Evolutionary conservation across 2,113 vertebrate species (phyloP).

Genomic region (Calonectris borealis): DNA sequence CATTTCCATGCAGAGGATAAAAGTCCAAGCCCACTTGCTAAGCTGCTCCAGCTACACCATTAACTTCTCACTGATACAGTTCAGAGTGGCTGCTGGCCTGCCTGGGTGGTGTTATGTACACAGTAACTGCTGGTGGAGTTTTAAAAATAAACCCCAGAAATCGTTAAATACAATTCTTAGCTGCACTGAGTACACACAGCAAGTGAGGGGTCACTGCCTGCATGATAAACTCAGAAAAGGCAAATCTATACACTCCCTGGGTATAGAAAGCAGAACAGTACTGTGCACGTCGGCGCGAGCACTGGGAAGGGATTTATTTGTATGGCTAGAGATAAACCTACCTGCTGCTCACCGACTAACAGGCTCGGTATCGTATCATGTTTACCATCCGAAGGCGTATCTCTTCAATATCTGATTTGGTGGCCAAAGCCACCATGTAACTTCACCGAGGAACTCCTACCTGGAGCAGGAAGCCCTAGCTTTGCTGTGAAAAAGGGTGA

Average conservation of each 20-base stretch:
- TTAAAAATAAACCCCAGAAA: constrained; percentile 21
- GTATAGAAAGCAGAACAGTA: neutral
- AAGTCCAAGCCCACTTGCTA: neutral
- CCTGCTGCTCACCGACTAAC: neutral
- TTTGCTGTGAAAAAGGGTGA: neutral
- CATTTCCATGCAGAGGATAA: neutral
- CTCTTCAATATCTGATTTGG: neutral
- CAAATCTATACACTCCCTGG: neutral
- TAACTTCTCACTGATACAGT: neutral
- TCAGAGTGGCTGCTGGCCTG: neutral
- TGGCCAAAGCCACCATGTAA: neutral
- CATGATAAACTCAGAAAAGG: neutral
- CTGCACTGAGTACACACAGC: neutral
- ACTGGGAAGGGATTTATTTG: neutral
- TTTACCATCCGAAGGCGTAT: neutral
- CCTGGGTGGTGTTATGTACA: neutral
- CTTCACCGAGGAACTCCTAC: neutral
- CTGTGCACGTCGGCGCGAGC: fast-evolving
- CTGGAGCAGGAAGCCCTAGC: neutral
- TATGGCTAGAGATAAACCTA: neutral
- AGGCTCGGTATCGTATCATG: neutral
- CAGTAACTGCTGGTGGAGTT: neutral
- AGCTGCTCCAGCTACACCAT: neutral
- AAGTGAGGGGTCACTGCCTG: neutral
- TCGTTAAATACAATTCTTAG: neutral